Evolutionary conservation across 2,113 vertebrate species (phyloP), one percentile per base, ranked within the genome.

Genomic region (Erpornis zantholeuca): DNA sequence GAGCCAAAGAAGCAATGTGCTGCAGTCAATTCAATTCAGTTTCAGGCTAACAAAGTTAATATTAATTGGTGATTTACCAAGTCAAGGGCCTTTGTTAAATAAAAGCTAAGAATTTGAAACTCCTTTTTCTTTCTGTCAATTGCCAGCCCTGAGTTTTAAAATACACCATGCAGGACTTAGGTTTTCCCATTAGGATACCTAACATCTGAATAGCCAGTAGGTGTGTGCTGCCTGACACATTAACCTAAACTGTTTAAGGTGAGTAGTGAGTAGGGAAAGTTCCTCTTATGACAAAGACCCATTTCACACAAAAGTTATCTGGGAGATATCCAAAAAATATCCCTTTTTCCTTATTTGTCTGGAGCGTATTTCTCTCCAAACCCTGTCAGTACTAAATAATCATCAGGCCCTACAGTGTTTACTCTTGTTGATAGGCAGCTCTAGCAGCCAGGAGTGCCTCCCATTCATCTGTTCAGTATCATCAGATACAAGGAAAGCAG

Each of bases 1-100:
- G 91, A 96, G 35, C 49, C 86, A 92, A 86, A 96, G 93, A 87
- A 94, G 75, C 76, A 88, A 64, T 70, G 50, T 93, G 59, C 81
- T 92, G 90, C 88, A 91, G 87, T 97, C 95, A 95, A 93, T 65
- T 60, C 93, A 91, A 97, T 97, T 97, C 73, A 81, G 81, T 96
- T 98, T 96, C 88, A 91, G 47, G 78, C 54, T 89, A 96, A 95
- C 54, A 83, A 96, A 92, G 88, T 97, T 97, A 97, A 60, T 92
- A 91, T 82, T 96, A 97, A 95, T 96, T 97, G 95, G 35, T 72
- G 78, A 96, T 95, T 97, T 96, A 78, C 79, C 42, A 95, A 96
- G 92, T 90, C 88, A 94, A 94, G 96, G 66, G 60, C 44, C 47
- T 92, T 66, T 56, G 71, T 96, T 96, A 96, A 97, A 89, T 96